These are phyloP conservation scores for Campoletis raptor DNA, from an alignment of 2,888 invertebrate species.

Conservation along the genomic window DNA sequence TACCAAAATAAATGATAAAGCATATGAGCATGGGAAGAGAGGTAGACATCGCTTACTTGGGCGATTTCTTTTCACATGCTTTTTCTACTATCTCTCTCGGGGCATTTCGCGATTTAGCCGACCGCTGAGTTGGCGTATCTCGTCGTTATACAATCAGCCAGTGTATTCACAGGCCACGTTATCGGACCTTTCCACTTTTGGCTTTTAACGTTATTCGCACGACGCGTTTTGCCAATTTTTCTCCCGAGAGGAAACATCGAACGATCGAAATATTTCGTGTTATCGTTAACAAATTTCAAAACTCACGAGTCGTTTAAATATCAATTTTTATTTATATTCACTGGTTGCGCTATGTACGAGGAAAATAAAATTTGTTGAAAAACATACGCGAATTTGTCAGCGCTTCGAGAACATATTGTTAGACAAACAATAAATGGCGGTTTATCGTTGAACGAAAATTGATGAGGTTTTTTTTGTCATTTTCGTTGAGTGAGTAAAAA, in stretches of 20 bases:
- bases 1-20: constrained; percentile 83
- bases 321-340: not conserved
- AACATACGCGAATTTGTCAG: not conserved
- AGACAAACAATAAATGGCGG: not conserved
- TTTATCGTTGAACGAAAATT: constrained; percentile 3
- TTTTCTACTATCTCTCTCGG: constrained; percentile 75
- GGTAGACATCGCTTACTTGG: constrained; percentile 82
- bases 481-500: not conserved
- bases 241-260: constrained; percentile 60
- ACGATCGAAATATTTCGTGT: constrained; percentile 9
- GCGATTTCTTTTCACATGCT: constrained; percentile 77
- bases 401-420: not conserved
- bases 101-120: constrained; percentile 70
- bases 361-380: not conserved
- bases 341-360: not conserved
- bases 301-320: constrained; percentile 8
- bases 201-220: constrained; percentile 57
- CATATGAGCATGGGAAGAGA: constrained; percentile 80
- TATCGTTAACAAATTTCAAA: constrained; percentile 1
- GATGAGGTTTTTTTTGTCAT: not conserved
- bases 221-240: constrained; percentile 46
- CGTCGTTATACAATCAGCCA: constrained; percentile 24
- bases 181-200: constrained; percentile 59
- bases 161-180: constrained; percentile 29
- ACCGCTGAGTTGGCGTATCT: constrained; percentile 27